Evolutionary conservation across 2,888 invertebrate genomes (phyloP), one percentile per base, ranked within the genome.

Genomic region (Agrotis exclamationis): DNA sequence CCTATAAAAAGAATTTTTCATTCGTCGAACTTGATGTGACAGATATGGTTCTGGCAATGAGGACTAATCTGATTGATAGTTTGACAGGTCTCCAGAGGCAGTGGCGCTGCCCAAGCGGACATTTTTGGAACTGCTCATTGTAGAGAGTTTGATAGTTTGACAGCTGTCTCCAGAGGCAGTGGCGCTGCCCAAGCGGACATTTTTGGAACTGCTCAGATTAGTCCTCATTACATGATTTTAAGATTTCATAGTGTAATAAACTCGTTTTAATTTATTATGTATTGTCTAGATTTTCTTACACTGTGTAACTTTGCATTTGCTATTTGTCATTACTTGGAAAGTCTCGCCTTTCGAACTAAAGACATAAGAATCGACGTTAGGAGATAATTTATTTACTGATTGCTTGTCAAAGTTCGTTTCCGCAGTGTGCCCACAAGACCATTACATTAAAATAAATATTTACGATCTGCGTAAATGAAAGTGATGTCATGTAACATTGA

Each of bases 211-310:
- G n/a, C n/a, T n/a, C n/a, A n/a, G n/a, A n/a, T n/a, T n/a, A n/a
- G n/a, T n/a, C n/a, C n/a, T n/a, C n/a, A n/a, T n/a, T n/a, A n/a
- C n/a, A n/a, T n/a, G n/a, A n/a, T n/a, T n/a, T n/a, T n/a, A n/a
- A n/a, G n/a, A n/a, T n/a, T n/a, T n/a, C n/a, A n/a, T n/a, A n/a
- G n/a, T n/a, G n/a, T n/a, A n/a, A n/a, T n/a, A n/a, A n/a, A n/a
- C n/a, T n/a, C 22, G 33, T 51, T 75, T 63, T 64, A 76, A 48
- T 69, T 66, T 65, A 70, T 70, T n/a, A 47, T 50, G 5, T 11
- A 13, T 59, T 39, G 73, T 20, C 64, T 76, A 74, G 66, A 67
- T 76, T 74, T 74, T 63, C 33, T 60, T 63, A 11, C n/a, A 20
- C 57, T 53, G 2, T 39, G 39, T 39, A 39, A 39, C 39, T 39